phyloP scores from a whole-genome alignment of 1,140 invertebrate species.

The Neodiprion virginianus region DNA sequence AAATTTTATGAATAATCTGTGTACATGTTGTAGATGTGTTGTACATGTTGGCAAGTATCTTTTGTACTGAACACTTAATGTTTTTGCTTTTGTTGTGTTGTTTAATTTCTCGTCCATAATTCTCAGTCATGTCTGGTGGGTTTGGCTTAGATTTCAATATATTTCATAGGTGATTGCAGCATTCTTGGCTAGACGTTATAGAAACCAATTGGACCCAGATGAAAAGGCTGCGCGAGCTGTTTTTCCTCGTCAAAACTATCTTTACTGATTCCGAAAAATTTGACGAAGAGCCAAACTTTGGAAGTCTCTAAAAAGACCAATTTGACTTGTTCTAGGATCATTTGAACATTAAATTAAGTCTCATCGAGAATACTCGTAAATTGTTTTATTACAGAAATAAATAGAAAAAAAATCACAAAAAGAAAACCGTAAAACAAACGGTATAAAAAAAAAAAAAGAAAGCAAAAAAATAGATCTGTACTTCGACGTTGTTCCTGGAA shows the following conservation, averaged over 20 bases:
- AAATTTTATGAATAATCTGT: too few relatives aligned
- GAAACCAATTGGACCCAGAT: slow-evolving; percentile 76
- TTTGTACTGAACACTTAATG: too few relatives aligned
- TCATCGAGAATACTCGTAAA: slow-evolving; percentile 27
- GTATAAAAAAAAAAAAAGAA: slow-evolving; percentile 2
- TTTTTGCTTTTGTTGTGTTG: too few relatives aligned
- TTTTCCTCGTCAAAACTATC: slow-evolving; percentile 71
- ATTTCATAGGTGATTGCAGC: slow-evolving; percentile 74
- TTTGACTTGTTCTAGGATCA: neutral
- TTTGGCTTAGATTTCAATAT: too few relatives aligned
- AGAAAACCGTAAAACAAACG: neutral
- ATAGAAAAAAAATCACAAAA: slow-evolving; percentile 11
- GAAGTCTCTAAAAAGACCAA: too few relatives aligned
- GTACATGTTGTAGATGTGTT: too few relatives aligned
- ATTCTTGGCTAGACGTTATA: slow-evolving; percentile 74
- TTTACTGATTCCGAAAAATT: slow-evolving; percentile 44
- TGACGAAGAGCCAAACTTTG: neutral
- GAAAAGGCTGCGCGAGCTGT: slow-evolving; percentile 72
- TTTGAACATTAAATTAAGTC: slow-evolving; percentile 12
- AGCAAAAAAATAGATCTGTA: slow-evolving; percentile 18
- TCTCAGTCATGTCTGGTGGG: too few relatives aligned
- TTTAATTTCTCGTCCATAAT: too few relatives aligned
- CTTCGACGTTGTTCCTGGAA: slow-evolving; percentile 9
- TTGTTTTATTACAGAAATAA: slow-evolving; percentile 13
- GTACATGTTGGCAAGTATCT: too few relatives aligned